Evolutionary conservation across 2,113 vertebrate genomes (phyloP).

Genomic region (Lamprologus sp.): DNA sequence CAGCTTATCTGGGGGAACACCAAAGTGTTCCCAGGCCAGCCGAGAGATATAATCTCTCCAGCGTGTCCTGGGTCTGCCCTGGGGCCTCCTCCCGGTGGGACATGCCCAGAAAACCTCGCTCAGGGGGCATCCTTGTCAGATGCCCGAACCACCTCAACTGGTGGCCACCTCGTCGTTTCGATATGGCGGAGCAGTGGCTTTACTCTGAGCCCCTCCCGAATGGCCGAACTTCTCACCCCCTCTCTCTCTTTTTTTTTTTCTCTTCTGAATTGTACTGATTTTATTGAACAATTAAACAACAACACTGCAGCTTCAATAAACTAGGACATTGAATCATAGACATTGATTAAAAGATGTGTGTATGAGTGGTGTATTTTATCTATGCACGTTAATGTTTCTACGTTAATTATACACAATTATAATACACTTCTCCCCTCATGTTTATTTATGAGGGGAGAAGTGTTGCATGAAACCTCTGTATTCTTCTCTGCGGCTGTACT

Average conservation of each 20-base stretch:
- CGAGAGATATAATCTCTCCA: neutral
- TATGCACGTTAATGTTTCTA: neutral
- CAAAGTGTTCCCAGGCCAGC: neutral
- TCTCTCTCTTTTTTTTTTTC: neutral
- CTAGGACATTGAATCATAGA: neutral
- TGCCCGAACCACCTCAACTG: neutral
- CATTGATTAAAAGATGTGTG: neutral
- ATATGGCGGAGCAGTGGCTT: neutral
- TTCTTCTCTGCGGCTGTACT: constrained; percentile 88
- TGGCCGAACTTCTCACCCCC: neutral
- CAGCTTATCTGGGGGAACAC: neutral
- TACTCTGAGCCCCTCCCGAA: neutral
- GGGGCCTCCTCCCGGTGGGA: neutral
- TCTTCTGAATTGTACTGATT: neutral
- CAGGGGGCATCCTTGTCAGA: neutral
- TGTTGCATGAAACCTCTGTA: constrained; percentile 89
- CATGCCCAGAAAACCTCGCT: neutral
- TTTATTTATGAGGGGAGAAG: constrained; percentile 63
- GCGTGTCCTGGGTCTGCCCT: neutral
- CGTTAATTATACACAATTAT: neutral
- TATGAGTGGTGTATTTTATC: neutral
- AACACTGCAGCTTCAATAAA: neutral
- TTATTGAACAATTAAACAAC: constrained; percentile 31
- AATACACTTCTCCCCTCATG: neutral
- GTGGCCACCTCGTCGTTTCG: neutral